Base-by-base conservation (phyloP, 2,888 invertebrate species). In the Anoncus sp. region DNA sequence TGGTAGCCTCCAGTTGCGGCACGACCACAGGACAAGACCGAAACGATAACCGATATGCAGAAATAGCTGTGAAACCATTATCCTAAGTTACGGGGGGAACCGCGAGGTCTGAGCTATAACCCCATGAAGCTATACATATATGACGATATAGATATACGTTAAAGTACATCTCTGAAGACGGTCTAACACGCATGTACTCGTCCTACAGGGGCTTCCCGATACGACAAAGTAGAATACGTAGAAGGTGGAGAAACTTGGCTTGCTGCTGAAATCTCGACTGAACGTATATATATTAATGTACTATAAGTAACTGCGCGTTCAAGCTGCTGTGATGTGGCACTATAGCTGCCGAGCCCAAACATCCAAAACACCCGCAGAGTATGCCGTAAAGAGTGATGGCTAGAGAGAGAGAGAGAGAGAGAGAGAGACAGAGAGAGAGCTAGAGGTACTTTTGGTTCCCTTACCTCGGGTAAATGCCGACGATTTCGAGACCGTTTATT, bases 401-500 rank as follows among this genome's bases (percentile, higher is more conserved):
- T n/a, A 35, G 57, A 20, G 60, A 20, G 43, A 62, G 22, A 53
- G n/a, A 43, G 57, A 20, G 51, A 20, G 43, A 62, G n/a, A 6
- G n/a, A n/a, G n/a, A n/a, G n/a, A 43, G 57, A 20, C 43, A 20
- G 43, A 62, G n/a, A 6, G 5, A 31, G 9, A 53, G 51, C 59
- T 49, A 24, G 49, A 70, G 70, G 59, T 70, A 18, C 47, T 71
- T 49, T 62, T 35, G 79, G 55, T 71, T 71, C 45, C 51, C 65
- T 60, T 38, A 53, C 80, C 78, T 27, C 85, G 85, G 83, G 85
- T 88, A 88, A 89, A 89, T 87, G 87, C 43, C 74, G 76, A 76
- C 75, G 87, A 89, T 88, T 85, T 82, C 81, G 81, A 67, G 59
- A 76, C 83, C 85, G 86, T 87, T 87, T 86, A 87, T 87, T 86